Conservation (phyloP, 1,140 invertebrate species). For the Melipona quadrifasciata region DNA sequence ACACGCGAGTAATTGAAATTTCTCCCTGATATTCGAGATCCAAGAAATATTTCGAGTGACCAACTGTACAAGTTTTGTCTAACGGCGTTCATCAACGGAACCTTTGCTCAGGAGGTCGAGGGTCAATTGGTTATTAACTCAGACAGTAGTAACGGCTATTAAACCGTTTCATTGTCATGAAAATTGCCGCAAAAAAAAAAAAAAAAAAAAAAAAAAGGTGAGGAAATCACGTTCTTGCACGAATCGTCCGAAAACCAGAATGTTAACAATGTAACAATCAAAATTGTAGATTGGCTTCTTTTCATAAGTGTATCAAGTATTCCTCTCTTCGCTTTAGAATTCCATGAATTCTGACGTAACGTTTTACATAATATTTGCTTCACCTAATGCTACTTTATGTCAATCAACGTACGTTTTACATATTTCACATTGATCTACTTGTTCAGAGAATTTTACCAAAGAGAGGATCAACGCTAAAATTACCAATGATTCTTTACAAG, state of each 20-base stretch:
- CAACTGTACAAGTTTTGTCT: constrained; percentile 45
- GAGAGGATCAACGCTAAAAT: neutral
- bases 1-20: neutral
- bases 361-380: neutral
- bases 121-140: constrained; percentile 81
- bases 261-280: neutral
- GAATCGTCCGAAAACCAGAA: neutral
- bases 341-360: neutral
- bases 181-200: constrained; percentile 41
- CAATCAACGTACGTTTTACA: neutral
- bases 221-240: constrained; percentile 16
- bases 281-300: neutral
- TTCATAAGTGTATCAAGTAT: neutral
- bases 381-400: neutral
- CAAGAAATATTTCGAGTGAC: constrained; percentile 29
- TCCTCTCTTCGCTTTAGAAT: neutral
- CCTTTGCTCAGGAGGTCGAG: constrained; percentile 72
- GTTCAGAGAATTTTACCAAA: neutral
- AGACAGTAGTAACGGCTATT: constrained; percentile 63
- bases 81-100: constrained; percentile 74
- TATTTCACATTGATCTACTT: neutral
- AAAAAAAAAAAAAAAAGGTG: constrained; percentile 18
- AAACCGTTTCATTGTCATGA: constrained; percentile 67
- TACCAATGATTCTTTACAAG: neutral
- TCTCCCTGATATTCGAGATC: no score